These are phyloP conservation scores for Mystacornis crossleyi DNA, from an alignment of 2,113 vertebrate species.

Conservation along the genomic window DNA sequence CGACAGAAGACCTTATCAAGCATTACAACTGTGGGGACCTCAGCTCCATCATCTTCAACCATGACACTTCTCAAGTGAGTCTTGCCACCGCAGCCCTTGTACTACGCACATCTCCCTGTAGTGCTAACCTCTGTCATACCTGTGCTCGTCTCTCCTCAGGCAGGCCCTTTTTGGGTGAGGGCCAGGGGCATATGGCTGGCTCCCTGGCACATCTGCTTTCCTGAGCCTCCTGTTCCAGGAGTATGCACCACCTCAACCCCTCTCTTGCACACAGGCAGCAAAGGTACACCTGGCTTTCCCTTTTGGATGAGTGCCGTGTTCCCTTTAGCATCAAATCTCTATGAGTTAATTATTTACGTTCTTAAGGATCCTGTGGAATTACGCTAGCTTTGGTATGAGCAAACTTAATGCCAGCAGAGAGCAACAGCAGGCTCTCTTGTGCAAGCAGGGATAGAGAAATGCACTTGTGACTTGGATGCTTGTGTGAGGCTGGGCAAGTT, in stretches of 20 bases:
- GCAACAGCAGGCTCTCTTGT: not conserved
- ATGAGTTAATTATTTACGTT: not conserved
- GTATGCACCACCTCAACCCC: not conserved
- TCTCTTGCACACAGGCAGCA: fast-evolving
- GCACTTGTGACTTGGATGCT: fast-evolving
- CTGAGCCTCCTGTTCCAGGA: not conserved
- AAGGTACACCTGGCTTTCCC: not conserved
- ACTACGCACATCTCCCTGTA: not conserved
- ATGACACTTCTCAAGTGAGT: conserved; percentile 86
- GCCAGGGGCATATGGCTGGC: not conserved
- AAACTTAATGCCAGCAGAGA: not conserved
- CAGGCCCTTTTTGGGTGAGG: not conserved
- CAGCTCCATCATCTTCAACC: conserved; percentile 88
- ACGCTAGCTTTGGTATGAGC: not conserved
- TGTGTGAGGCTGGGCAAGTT: not conserved
- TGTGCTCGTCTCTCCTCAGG: not conserved
- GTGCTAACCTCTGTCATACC: not conserved
- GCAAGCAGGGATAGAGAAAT: not conserved
- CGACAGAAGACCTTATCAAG: conserved; percentile 87
- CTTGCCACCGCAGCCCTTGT: not conserved
- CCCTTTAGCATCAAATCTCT: not conserved
- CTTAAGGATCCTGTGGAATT: not conserved
- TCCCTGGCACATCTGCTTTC: not conserved
- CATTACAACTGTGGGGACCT: conserved; percentile 92
- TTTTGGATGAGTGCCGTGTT: not conserved